phyloP scores from a whole-genome alignment of 2,797 vertebrate species.

The Myripristis murdjan region DNA sequence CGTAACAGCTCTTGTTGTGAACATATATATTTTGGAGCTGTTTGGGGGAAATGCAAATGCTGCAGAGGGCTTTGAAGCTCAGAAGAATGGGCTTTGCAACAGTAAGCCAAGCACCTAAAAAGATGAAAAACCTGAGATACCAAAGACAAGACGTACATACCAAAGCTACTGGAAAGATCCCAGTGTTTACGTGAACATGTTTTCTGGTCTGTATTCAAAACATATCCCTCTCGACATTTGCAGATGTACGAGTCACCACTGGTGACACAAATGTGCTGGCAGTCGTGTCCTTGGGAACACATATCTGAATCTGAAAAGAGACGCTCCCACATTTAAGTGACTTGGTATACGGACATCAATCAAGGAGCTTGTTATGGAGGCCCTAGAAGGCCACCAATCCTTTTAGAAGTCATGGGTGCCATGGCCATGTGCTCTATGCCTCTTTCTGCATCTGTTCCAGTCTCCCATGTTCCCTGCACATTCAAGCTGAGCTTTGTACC shows the following conservation, averaged over 20 bases:
- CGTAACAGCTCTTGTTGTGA: not conserved
- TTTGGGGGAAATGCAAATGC: too few species aligned
- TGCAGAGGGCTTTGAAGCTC: not conserved
- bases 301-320: conserved; percentile 67
- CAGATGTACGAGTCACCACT: conserved; percentile 72
- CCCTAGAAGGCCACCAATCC: not conserved
- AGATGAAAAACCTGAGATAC: too few species aligned
- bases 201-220: conserved; percentile 80
- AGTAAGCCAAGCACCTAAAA: not conserved
- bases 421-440: not conserved
- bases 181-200: conserved; percentile 79
- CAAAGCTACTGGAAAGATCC: conserved; percentile 30
- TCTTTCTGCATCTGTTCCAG: conserved; percentile 43
- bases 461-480: not conserved
- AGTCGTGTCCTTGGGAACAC: conserved; percentile 77
- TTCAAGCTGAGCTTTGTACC: conserved; percentile 53
- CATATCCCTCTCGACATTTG: conserved; percentile 78
- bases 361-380: not conserved
- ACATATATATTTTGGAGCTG: too few species aligned
- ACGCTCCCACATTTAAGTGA: conserved; percentile 15
- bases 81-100: too few species aligned
- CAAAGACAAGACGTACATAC: too few species aligned
- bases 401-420: not conserved
- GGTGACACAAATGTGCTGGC: conserved; percentile 81
- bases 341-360: not conserved